Base-by-base conservation (phyloP, 2,888 invertebrate genomes). In the Epistrophe eligans region DNA sequence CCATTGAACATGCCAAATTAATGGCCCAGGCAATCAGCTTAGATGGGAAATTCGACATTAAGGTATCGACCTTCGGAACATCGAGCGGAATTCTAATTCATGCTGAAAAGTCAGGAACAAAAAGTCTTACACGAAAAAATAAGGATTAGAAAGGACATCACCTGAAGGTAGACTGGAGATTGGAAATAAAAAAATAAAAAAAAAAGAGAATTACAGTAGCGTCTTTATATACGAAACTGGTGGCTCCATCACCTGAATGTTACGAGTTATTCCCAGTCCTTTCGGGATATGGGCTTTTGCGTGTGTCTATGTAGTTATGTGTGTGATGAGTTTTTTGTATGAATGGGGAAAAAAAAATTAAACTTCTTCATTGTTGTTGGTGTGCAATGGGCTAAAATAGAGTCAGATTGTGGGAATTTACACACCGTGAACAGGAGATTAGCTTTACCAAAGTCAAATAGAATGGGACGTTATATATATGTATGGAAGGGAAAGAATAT, bases 31-130 rank as follows among this genome's bases (percentile, higher is more conserved):
- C 90, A 73, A 90, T 91, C 81, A 90, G 90, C 76, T 84, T 90
- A 79, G 91, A 91, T 89, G 90, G 90, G 43, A 91, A 91, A 89
- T 91, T 91, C 83, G 91, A 91, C 89, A 90, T 91, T 66, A 90
- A 90, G 72, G 91, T 91, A 74, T 91, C 91, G 66, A 91, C 91
- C 71, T 91, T 91, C 89, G 91, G 91, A 71, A 91, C 91, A 79
- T 91, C 91, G 58, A 90, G 90, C 76, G 90, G 90, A 83, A 91
- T 91, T 87, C 89, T 91, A 88, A 89, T 91, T 84, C 91, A 91
- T 88, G 90, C 90, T 52, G 91, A 91, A 82, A 91, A 91, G 88
- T 90, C 90, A 32, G 90, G 91, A 62, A 89, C 89, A 48, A 91
- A 90, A 88, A 91, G 90, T 88, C 89, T 91, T 74, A 90, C 89